phyloP scores from a whole-genome alignment of 1,140 invertebrate species.

The Drosophila lacteicornis region DNA sequence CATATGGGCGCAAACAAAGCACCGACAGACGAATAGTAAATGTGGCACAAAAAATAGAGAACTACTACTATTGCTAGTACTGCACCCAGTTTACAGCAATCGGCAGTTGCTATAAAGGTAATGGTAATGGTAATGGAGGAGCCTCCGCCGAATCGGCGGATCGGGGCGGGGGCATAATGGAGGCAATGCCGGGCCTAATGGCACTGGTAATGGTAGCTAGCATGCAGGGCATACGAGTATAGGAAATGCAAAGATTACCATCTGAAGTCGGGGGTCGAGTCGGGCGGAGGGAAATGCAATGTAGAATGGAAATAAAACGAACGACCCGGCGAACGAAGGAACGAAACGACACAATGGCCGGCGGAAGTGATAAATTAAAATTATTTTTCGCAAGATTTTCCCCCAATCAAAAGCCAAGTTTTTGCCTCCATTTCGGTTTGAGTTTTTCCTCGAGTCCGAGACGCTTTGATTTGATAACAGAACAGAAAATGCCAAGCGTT shows the following conservation, averaged over 20 bases:
- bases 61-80: slow-evolving; percentile 17
- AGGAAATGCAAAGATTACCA: slow-evolving; percentile 80
- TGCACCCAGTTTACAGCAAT: slow-evolving; percentile 72
- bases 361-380: slow-evolving; percentile 84
- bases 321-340: slow-evolving; percentile 41
- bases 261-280: slow-evolving; percentile 16
- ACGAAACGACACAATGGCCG: slow-evolving; percentile 81
- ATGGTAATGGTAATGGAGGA: slow-evolving; percentile 45
- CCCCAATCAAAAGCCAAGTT: slow-evolving; percentile 56
- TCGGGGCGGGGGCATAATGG: slow-evolving; percentile 29
- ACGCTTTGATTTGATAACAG: slow-evolving; percentile 79
- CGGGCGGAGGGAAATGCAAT: slow-evolving; percentile 3
- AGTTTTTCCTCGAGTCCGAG: slow-evolving; percentile 24
- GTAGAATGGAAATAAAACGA: slow-evolving; percentile 40
- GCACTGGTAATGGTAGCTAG: slow-evolving; percentile 72
- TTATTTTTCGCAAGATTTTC: slow-evolving; percentile 83
- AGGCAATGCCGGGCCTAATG: slow-evolving; percentile 50
- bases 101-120: slow-evolving; percentile 48
- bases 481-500: slow-evolving; percentile 29
- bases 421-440: slow-evolving; percentile 30
- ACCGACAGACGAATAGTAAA: slow-evolving; percentile 52
- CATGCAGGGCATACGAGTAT: slow-evolving; percentile 74
- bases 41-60: slow-evolving; percentile 38
- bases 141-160: slow-evolving; percentile 13
- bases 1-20: slow-evolving; percentile 77